Evolutionary conservation across 2,797 vertebrate genomes (phyloP), one percentile per base, ranked within the genome.

Genomic region (Artibeus lituratus): DNA sequence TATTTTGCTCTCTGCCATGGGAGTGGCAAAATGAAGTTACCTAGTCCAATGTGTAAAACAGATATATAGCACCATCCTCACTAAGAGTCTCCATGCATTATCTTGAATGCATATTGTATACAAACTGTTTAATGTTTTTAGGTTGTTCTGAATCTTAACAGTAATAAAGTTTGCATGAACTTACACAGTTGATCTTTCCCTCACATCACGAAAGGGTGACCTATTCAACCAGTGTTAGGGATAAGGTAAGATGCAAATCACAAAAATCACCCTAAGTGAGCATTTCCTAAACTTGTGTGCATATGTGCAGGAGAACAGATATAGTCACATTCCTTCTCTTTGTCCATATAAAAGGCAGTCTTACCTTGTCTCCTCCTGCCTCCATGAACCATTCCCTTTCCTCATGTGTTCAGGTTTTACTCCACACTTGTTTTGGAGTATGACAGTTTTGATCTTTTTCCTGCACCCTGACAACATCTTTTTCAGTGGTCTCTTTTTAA

Each of bases 401-500:
- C 49, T 82, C 32, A 2, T 5, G 37, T 82, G 62, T 72, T 32
- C 70, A 83, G 22, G 15, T 83, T 65, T 29, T 47, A 57, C n/a
- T 83, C 47, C 39, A 21, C 29, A 90, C 44, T 24, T 70, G 51
- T 72, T 90, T 32, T 77, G 12, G 24, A 70, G 90, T 65, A n/a
- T 49, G 76, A 77, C 44, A 32, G 74, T 47, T 90, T 90, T 55
- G n/a, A 57, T 93, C 93, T 90, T 65, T 90, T 95, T 51, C 74
- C 81, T 96, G n/a, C 3, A 74, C 49, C 21, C 74, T 90, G 69
- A 90, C 55, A 88, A 90, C 55, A 88, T 77, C n/a, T 72, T 93
- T 96, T 72, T 90, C 86, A 83, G 69, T 89, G 95, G 57, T 95
- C 90, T 35, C 95, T 93, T 96, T 95, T 95, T 96, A 42, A 95